phyloP scores from a whole-genome alignment of 1,140 invertebrate genomes.

The Hyles vespertilio region DNA sequence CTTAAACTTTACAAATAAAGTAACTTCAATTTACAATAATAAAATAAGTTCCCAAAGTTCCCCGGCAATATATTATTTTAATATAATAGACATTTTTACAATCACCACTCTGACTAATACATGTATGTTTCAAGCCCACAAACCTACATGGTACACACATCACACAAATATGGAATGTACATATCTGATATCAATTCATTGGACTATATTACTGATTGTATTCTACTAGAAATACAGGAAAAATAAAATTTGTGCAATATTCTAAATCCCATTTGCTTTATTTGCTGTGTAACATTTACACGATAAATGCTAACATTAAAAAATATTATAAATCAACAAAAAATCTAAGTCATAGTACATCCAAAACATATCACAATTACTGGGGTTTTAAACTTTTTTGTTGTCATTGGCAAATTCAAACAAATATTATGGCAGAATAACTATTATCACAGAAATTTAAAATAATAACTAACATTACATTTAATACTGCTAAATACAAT shows the following conservation, averaged over 20 bases:
- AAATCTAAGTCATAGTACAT: background rate
- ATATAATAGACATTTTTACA: background rate
- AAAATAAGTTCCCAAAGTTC: no score
- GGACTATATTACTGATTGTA: no score
- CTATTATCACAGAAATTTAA: constrained; percentile 55
- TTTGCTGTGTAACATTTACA: no score
- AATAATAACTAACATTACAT: constrained; percentile 33
- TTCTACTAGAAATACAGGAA: no score
- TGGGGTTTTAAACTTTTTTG: constrained; percentile 9
- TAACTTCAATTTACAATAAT: constrained; percentile 22
- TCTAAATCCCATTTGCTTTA: no score
- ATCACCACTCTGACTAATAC: constrained; percentile 1
- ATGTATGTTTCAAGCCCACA: background rate
- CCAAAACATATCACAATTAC: background rate
- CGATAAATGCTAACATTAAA: no score
- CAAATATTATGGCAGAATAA: constrained; percentile 42
- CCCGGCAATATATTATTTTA: no score
- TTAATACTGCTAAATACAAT: constrained; percentile 46
- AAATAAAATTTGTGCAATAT: no score
- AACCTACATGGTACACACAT: background rate
- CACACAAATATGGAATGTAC: constrained; percentile 1
- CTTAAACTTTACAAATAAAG: constrained; percentile 38
- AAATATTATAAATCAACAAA: no score
- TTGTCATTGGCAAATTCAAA: constrained; percentile 10
- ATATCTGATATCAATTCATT: background rate